Conservation (phyloP, 2,797 vertebrate genomes). For the Crenichthys baileyi region DNA sequence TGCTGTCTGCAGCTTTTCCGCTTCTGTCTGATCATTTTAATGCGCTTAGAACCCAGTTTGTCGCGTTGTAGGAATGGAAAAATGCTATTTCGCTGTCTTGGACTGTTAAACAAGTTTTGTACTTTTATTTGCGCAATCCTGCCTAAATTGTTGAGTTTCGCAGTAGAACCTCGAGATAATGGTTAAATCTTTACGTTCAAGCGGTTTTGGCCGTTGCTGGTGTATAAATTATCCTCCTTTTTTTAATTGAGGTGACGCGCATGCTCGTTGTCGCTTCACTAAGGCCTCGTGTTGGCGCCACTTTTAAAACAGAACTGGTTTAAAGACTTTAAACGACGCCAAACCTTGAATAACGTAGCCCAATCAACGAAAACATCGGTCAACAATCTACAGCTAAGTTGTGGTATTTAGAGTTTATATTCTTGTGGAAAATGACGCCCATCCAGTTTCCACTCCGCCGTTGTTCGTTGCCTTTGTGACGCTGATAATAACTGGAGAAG, state of each 20-base stretch:
- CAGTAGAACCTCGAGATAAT: neutral
- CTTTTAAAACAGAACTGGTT: neutral
- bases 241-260: neutral
- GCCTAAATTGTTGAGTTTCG: neutral
- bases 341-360: neutral
- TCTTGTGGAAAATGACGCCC: neutral
- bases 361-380: too few species aligned
- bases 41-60: neutral
- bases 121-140: neutral
- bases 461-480: neutral
- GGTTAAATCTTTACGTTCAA: neutral
- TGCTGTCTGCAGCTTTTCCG: neutral
- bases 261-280: neutral
- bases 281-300: conserved; percentile 5
- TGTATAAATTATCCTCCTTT: neutral
- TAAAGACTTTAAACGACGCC: neutral
- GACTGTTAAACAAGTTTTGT: neutral
- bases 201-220: neutral
- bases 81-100: neutral
- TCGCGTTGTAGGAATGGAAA: neutral
- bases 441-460: neutral
- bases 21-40: neutral
- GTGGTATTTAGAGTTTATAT: neutral
- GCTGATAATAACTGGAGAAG: neutral
- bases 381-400: neutral